Base-by-base conservation (phyloP, 2,113 vertebrate species). In the Podiceps cristatus region DNA sequence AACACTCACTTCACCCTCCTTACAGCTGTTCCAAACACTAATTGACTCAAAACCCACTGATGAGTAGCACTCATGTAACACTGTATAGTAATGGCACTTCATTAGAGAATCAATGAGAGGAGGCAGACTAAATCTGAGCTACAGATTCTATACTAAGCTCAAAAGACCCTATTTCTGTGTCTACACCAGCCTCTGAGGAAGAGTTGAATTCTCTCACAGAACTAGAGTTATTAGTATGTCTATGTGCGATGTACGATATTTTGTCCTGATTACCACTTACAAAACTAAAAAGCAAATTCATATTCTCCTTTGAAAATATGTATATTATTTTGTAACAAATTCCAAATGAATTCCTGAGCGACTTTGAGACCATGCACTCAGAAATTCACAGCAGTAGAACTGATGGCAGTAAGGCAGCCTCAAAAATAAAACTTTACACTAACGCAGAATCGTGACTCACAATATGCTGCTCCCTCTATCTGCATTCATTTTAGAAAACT, bases 401-500 rank as follows among this genome's bases (percentile, higher is more conserved):
- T 59, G 62, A 88, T 0, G 1, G 29, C 62, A 77, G 67, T 50
- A 88, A 97, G 47, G 64, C 79, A 92, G 67, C 16, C 82, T 67
- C 86, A 44, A 80, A 94, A 88, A 87, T 64, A 90, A 89, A 77
- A 80, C 58, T 50, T 62, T 92, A 86, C 52, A 55, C 42, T 88
- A 83, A 69, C 14, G 2, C 37, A 84, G 81, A 93, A 84, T 63
- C 45, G 64, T 84, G 88, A 89, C 64, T 95, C 88, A 95, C 79
- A 97, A 56, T 75, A 95, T 82, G 84, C 79, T 82, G 84, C 79
- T 96, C 72, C 29, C 60, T 84, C 79, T 93, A 35, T 52, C 82
- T 71, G 68, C 64, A 77, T 55, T 80, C 88, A 53, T 58, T 91
- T 87, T 64, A 81, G 64, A 91, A 84, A 85, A 72, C 33, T 77